Base-by-base conservation (phyloP, 2,797 vertebrate species). In the Simalia tracyae region DNA sequence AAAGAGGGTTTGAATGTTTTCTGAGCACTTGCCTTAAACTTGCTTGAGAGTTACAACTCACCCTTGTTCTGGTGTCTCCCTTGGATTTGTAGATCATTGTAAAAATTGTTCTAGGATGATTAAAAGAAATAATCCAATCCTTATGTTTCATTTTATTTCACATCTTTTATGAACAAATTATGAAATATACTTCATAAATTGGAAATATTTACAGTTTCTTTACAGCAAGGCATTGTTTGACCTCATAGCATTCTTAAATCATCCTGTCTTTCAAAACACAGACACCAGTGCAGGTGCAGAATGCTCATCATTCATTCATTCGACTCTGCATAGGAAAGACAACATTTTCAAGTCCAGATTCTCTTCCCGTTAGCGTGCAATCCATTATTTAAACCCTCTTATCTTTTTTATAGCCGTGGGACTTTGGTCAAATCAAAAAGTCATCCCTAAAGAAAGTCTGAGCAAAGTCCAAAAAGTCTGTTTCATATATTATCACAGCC, bases 131-230 rank as follows among this genome's bases (percentile, higher is more conserved):
- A 94, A 95, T 89, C 68, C 95, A 91, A 95, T 89, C 8, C 95
- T 96, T 93, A 93, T 46, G 85, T 90, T 95, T 95, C 24, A 91
- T 95, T 97, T 97, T 97, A 97, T 97, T 97, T 95, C 36, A 96
- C 92, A 93, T 96, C 94, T 96, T 96, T 96, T 97, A 97, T 96
- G 97, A 97, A 97, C 96, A 97, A 97, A 96, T 97, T 98, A 98
- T 94, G 98, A 98, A 98, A 98, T 97, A 96, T 95, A 97, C 91
- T 96, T 97, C 97, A 97, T 94, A 98, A 98, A 97, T 95, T 96
- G 95, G 94, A 97, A 97, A 92, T 97, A 97, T 98, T 96, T 97
- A 97, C 96, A 97, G 64, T 96, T 96, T 97, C 95, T 97, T 97
- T 96, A 96, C 93, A 98, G 95, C 96, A 97, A 97, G 96, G 95